Base-by-base conservation (phyloP, 2,888 invertebrate species). In the Magallana nippona region DNA sequence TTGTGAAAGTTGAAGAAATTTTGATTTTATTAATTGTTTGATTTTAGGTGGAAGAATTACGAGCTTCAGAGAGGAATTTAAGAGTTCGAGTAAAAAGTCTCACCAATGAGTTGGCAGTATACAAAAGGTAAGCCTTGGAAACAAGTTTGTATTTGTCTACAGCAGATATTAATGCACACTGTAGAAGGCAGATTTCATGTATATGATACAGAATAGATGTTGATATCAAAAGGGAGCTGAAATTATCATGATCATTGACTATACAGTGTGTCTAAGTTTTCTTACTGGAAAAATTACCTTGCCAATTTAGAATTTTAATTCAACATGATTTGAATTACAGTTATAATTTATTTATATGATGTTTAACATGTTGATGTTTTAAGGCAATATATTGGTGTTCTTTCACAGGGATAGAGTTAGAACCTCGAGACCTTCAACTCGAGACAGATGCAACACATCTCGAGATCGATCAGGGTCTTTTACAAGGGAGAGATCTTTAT, bases 81-180 rank as follows among this genome's bases (percentile, higher is more conserved):
- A 88, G 90, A 81, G 91, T 92, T 5, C 86, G 93, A 82, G 91
- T 94, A 1, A 93, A 93, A 87, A 93, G 92, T 87, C 87, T 94
- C 78, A 94, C 93, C 60, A 94, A 93, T 92, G 94, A 94, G 86
- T 84, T 94, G 27, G 92, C 92, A 13, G 79, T 93, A n/a, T 92
- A 92, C 86, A 94, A 92, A 90, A 90, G 93, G 91, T 92, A 88
- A 77, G n/a, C 1, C 2, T 55, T 17, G 2, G 15, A 19, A 15
- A 77, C 15, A 77, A 13, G 77, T 32, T 44, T 44, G 44, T 44
- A 44, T 44, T 44, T 44, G 44, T 44, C 19, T 60, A 60, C 15
- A 17, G 17, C 19, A 11, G 17, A 60, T n/a, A n/a, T 2, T n/a
- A 15, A 71, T 71, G 3, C 15, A n/a, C 13, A n/a, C 2, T 5